Evolutionary conservation across 2,797 vertebrate species (phyloP).

Genomic region (Paratrypauchen microcephalus): DNA sequence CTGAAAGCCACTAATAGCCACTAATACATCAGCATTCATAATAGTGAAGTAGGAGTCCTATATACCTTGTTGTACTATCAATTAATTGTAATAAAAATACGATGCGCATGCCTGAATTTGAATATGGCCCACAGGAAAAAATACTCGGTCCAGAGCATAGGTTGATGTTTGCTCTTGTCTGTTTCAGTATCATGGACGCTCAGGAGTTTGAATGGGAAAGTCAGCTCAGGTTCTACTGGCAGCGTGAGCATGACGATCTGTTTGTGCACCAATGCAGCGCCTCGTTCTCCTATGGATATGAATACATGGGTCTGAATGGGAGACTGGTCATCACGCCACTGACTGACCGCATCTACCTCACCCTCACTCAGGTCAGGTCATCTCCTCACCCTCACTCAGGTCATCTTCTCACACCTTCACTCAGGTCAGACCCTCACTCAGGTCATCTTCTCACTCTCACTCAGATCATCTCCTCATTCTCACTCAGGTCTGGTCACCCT

Average conservation of each 20-base stretch:
- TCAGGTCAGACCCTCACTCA: too few species aligned
- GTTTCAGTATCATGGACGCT: slow-evolving; percentile 86
- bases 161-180: neutral
- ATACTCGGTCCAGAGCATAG: neutral
- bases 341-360: slow-evolving; percentile 96
- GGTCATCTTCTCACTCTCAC: too few species aligned
- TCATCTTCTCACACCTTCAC: too few species aligned
- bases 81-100: too few species aligned
- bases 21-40: too few species aligned
- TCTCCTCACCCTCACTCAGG: neutral
- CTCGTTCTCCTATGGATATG: slow-evolving; percentile 90
- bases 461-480: neutral
- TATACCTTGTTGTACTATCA: too few species aligned
- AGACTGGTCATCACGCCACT: slow-evolving; percentile 95
- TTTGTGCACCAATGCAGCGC: slow-evolving; percentile 91
- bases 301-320: slow-evolving; percentile 98
- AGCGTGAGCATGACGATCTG: slow-evolving; percentile 82
- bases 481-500: neutral
- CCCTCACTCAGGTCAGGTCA: slow-evolving; percentile 78
- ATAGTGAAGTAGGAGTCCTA: too few species aligned
- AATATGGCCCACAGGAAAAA: neutral
- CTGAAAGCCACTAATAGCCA: too few species aligned
- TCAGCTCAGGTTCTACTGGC: slow-evolving; percentile 95
- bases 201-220: slow-evolving; percentile 96
- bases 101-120: too few species aligned